Conservation (phyloP, 2,113 vertebrate genomes). For the pig (Sus scrofa) region DNA sequence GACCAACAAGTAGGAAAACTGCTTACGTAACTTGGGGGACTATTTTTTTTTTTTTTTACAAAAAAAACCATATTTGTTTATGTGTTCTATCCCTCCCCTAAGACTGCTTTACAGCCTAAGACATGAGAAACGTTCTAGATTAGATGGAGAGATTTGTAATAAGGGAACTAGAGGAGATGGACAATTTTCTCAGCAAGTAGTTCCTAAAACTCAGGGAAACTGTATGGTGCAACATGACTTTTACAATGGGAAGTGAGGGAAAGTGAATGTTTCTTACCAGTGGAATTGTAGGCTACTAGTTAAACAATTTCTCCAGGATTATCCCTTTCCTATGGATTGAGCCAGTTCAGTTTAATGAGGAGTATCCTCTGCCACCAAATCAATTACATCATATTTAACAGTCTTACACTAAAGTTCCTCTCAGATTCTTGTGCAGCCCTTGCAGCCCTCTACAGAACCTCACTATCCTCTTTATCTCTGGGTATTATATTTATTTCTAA, state of each 20-base stretch:
- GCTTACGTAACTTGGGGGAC: not conserved
- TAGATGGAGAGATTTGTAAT: not conserved
- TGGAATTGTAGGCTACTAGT: not conserved
- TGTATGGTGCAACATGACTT: not conserved
- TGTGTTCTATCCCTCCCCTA: not conserved
- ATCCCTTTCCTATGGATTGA: not conserved
- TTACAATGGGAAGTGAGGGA: not conserved
- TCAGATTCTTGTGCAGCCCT: conserved; percentile 3
- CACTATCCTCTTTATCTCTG: not conserved
- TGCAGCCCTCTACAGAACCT: not conserved
- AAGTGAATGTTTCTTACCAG: not conserved
- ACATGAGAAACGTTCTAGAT: not conserved
- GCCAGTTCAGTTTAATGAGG: not conserved
- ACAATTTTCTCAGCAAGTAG: not conserved
- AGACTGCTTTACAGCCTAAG: not conserved
- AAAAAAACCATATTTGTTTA: conserved; percentile 52
- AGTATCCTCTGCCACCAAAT: not conserved
- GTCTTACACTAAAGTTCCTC: not conserved
- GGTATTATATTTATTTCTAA: conserved; percentile 63
- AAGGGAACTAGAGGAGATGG: not conserved
- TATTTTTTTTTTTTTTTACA: not conserved
- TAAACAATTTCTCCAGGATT: not conserved
- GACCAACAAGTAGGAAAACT: conserved; percentile 50
- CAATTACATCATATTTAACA: conserved; percentile 46
- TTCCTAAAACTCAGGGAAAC: not conserved